Base-by-base conservation (phyloP, 2,113 vertebrate species). In the Centropus bengalensis region DNA sequence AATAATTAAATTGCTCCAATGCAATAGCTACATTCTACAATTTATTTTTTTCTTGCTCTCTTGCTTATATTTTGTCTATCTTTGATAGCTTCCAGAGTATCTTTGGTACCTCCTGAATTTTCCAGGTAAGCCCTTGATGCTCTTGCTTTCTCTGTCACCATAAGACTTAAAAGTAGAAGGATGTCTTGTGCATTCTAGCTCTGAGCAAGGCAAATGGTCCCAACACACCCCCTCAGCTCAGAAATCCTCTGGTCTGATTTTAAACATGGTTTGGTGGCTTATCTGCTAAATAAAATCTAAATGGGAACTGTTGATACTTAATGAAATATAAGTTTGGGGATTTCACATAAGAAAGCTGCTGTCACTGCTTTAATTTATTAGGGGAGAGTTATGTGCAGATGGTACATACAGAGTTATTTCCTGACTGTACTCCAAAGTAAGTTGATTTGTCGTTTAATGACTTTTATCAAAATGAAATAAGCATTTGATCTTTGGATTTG, bases 401-500 rank as follows among this genome's bases (percentile, higher is more conserved):
- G 95, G 95, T 75, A 89, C 56, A 92, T 69, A 80, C 87, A 62
- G 93, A 97, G 91, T 94, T 95, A 95, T 97, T 96, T 96, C 92
- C 96, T 96, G 96, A 92, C 93, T 59, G 42, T 70, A 93, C 94
- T 93, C 92, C 81, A 85, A 30, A 93, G 83, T 92, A 88, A 96
- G 96, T 94, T 97, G 97, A 97, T 96, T 96, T 80, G 36, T 94
- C 86, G 96, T 95, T 96, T 98, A 97, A 97, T 98, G 91, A 97
- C 97, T 98, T 97, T 97, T 97, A 98, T 97, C 96, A 96, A 95
- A 97, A 96, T 97, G 96, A 97, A 97, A 97, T 97, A 97, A 97
- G 96, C 96, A 40, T 97, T 97, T 98, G 96, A 97, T 97, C 96
- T 97, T 96, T 97, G 94, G 94, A 97, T 98, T 96, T 96, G 97